These are phyloP conservation scores for Miniopterus natalensis DNA, from an alignment of 2,113 vertebrate genomes.

Conservation along the genomic window DNA sequence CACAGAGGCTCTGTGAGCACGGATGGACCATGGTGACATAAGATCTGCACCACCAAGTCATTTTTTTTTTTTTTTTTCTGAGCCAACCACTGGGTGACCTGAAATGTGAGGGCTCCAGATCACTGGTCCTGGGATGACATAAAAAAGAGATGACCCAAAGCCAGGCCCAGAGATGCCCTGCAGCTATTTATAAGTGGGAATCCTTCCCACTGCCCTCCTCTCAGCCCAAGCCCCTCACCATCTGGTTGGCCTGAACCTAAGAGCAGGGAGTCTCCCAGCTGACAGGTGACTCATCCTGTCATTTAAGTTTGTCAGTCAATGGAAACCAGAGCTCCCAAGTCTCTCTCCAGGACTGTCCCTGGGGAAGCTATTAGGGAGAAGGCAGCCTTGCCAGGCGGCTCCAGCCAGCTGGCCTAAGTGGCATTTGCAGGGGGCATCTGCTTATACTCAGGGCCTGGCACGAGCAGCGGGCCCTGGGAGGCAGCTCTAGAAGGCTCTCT, in stretches of 20 bases:
- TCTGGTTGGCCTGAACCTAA: neutral
- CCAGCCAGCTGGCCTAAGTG: conserved; percentile 53
- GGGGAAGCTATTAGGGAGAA: conserved; percentile 61
- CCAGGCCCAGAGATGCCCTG: neutral
- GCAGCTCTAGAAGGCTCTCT: neutral
- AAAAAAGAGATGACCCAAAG: neutral
- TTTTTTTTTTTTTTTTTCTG: neutral
- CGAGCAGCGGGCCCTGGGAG: neutral
- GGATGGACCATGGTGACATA: neutral
- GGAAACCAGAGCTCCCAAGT: conserved; percentile 71
- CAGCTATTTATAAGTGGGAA: neutral
- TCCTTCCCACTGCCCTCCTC: neutral
- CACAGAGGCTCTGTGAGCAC: neutral
- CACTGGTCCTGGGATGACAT: neutral
- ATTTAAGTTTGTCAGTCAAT: conserved; percentile 66
- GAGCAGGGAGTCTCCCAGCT: neutral
- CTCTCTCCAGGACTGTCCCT: conserved; percentile 66
- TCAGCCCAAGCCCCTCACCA: neutral
- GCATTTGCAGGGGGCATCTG: conserved; percentile 63
- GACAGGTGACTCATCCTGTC: conserved; percentile 17
- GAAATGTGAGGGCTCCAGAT: neutral
- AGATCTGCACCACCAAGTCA: neutral
- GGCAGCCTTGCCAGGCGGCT: conserved; percentile 51
- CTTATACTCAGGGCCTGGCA: conserved; percentile 68
- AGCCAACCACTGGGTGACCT: neutral